These are phyloP conservation scores for Eurosta solidaginis DNA, from an alignment of 1,140 invertebrate species.

Conservation along the genomic window DNA sequence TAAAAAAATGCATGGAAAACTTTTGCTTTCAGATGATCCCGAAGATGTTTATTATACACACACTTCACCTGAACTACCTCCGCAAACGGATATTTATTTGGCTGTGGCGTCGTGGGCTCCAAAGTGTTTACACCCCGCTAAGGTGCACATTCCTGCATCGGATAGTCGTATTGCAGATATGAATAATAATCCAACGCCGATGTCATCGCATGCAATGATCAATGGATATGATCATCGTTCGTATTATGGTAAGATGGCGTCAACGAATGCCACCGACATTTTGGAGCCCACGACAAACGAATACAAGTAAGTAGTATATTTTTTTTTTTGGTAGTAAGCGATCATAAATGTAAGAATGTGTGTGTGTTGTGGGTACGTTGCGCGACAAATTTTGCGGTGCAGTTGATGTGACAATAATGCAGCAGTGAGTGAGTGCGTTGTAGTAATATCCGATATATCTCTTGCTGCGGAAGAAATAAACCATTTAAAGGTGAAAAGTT, in stretches of 20 bases:
- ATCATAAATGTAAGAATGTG: neutral
- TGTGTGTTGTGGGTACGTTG: neutral
- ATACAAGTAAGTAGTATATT: constrained; percentile 53
- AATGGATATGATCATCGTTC: constrained; percentile 34
- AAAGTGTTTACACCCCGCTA: constrained; percentile 63
- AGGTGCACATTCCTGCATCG: constrained; percentile 43
- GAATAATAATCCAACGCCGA: constrained; percentile 36
- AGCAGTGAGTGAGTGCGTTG: neutral
- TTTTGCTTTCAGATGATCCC: constrained; percentile 36
- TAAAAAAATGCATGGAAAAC: neutral
- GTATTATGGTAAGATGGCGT: constrained; percentile 34
- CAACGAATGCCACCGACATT: constrained; percentile 38
- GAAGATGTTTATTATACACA: constrained; percentile 57
- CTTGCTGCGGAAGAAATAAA: constrained; percentile 5
- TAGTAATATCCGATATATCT: neutral
- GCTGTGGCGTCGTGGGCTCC: constrained; percentile 66
- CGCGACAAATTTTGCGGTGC: neutral
- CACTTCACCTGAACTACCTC: constrained; percentile 44
- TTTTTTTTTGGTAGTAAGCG: neutral
- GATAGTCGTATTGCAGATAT: constrained; percentile 37
- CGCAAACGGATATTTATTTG: constrained; percentile 62
- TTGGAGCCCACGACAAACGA: constrained; percentile 58
- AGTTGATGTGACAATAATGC: neutral
- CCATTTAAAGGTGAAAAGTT: neutral
- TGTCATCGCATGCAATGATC: constrained; percentile 37